Conservation (phyloP, 2,113 vertebrate species). For the Sardina pilchardus region DNA sequence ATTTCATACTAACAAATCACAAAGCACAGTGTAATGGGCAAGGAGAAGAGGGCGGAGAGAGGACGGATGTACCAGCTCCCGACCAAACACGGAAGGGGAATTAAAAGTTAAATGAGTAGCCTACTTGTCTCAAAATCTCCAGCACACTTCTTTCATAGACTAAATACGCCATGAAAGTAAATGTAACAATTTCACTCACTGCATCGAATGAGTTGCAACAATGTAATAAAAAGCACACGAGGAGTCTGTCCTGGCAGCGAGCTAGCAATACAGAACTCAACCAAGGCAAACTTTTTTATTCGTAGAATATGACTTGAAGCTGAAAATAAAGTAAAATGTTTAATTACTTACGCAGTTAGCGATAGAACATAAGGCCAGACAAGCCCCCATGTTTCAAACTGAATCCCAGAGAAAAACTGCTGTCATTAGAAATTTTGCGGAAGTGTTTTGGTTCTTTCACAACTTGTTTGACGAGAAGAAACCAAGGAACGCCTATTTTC, state of each 20-base stretch:
- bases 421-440: not conserved
- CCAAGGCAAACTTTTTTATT: not conserved
- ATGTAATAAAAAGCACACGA: not conserved
- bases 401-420: constrained; percentile 34
- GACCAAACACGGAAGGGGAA: not conserved
- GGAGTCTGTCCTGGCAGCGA: not conserved
- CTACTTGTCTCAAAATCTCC: no score
- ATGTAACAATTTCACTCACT: not conserved
- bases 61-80: not conserved
- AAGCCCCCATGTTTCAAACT: constrained; percentile 79
- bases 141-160: no score
- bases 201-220: not conserved
- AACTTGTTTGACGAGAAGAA: not conserved
- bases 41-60: not conserved
- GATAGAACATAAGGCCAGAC: constrained; percentile 82
- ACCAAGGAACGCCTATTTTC: not conserved
- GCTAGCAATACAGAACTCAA: not conserved
- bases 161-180: no score
- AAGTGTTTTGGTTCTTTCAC: not conserved
- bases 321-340: not conserved
- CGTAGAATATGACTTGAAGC: not conserved
- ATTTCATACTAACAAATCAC: no score
- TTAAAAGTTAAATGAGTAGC: not conserved
- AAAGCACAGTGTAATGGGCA: not conserved
- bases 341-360: constrained; percentile 86